Evolutionary conservation across 1,140 invertebrate species (phyloP).

Genomic region (Cydia amplana): DNA sequence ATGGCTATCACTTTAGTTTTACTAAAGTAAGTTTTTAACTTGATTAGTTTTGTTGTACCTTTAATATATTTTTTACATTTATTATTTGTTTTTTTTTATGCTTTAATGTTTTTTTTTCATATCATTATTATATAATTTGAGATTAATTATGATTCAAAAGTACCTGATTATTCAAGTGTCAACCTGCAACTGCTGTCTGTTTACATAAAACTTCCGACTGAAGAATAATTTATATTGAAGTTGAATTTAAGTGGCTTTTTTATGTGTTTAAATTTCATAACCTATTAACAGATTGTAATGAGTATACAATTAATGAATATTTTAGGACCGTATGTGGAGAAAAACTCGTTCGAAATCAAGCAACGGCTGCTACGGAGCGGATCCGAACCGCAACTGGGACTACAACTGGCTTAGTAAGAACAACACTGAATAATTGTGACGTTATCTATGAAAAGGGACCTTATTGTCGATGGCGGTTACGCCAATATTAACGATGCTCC

Average conservation of each 20-base stretch:
- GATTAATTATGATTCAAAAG: no score
- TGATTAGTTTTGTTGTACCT: background rate
- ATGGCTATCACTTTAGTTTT: conserved; percentile 81
- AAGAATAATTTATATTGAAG: no score
- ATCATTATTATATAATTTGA: background rate
- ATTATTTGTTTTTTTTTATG: background rate
- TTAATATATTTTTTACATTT: background rate
- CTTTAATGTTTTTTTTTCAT: background rate
- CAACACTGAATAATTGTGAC: no score
- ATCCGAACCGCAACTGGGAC: conserved; percentile 88
- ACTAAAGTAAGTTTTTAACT: conserved; percentile 44
- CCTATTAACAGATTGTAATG: background rate
- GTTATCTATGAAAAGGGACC: no score
- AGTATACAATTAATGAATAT: conserved; percentile 32
- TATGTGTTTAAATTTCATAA: background rate
- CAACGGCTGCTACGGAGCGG: conserved; percentile 82
- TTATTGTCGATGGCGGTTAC: no score
- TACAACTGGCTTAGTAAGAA: conserved; percentile 82
- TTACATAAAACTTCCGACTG: no score
- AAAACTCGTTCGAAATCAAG: conserved; percentile 83
- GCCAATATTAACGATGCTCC: no score
- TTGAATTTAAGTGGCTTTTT: no score
- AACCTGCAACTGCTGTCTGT: no score
- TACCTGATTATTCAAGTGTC: no score
- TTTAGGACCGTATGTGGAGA: conserved; percentile 86